Base-by-base conservation (phyloP, 2,888 invertebrate genomes). In the Gari tellinella region DNA sequence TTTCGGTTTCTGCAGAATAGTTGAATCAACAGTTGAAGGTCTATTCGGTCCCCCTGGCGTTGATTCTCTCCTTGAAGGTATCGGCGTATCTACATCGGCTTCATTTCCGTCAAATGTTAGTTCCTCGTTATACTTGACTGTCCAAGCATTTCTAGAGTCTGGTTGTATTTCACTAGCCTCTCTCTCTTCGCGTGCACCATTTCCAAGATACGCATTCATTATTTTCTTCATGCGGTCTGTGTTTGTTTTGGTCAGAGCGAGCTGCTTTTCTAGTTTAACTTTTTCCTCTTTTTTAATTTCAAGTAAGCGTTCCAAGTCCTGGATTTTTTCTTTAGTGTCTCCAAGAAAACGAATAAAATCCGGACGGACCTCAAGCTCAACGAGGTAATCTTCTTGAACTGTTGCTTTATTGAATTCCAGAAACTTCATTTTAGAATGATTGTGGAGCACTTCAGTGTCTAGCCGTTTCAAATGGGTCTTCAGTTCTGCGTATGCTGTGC, bases 331-430 rank as follows among this genome's bases (percentile, higher is more conserved):
- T 46, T 85, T 77, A 15, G 86, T 66, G 45, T 87, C 86, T 12
- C 80, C 85, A 2, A 80, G 61, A 67, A 84, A 90, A n/a, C 84
- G 78, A 21, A 90, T 88, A 57, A 90, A 86, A 72, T 82, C 85
- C 8, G 89, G 89, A 17, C 86, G 61, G 0, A 89, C 63, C 58
- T 88, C 86, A 41, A 86, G 57, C 58, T 89, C 89, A 38, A 89
- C 66, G 4, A 86, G 60, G 45, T 84, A 88, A 61, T 90, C 89
- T 48, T 86, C 85, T 25, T 83, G 69, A 7, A 88, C 74, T 12
- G 89, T 73, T 1, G 81, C 66, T 41, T 86, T 82, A 53, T 88
- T 83, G 70, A 81, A 90, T 53, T 86, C 80, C 23, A 88, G 62
- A 52, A 88, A 69, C 55, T 84, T 83, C 31, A 89, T 58, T 55